Percentiles rank a stretch among this genome's conserved stretches.
Conservation (phyloP, 2,113 vertebrate species). For the Dicentrarchus labrax region DNA sequence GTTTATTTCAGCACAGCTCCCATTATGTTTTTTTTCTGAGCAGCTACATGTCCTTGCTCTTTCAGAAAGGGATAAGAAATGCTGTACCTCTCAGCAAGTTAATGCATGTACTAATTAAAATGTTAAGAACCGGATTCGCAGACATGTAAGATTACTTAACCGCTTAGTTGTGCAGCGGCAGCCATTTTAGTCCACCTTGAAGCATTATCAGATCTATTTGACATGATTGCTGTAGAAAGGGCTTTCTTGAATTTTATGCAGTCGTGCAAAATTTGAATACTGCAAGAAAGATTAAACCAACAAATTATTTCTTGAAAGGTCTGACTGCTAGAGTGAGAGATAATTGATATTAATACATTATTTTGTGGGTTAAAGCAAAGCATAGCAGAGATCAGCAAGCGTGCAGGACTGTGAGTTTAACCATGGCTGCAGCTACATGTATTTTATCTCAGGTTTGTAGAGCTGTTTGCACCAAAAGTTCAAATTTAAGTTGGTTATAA, state of each 20-base stretch:
- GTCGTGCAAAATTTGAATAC: conserved; percentile 19
- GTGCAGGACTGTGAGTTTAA: neutral
- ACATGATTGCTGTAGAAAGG: conserved; percentile 22
- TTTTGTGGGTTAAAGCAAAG: too few relatives aligned
- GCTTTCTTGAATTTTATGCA: conserved; percentile 3
- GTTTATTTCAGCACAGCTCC: conserved; percentile 57
- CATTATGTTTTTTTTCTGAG: conserved; percentile 15
- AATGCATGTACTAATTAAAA: conserved; percentile 62
- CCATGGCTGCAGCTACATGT: neutral
- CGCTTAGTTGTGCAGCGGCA: conserved; percentile 17
- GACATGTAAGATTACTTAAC: conserved; percentile 45
- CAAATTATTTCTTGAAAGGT: conserved; percentile 26
- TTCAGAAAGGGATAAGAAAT: conserved; percentile 45
- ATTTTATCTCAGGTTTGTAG: neutral
- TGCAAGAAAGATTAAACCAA: conserved; percentile 27
- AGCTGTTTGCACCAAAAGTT: neutral
- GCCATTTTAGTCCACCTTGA: conserved; percentile 38
- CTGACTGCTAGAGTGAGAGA: conserved; percentile 4
- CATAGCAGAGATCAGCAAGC: too few relatives aligned
- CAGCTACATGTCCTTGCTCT: conserved; percentile 51
- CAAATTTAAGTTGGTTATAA: neutral
- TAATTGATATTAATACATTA: neutral
- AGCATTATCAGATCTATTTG: conserved; percentile 32
- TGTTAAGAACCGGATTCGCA: conserved; percentile 35
- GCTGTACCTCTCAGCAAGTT: conserved; percentile 44